A percentile compares a stretch with the other conserved stretches of the same genome.
These are phyloP conservation scores for Malaclemys terrapin DNA, from an alignment of 2,113 vertebrate genomes.

Conservation along the genomic window DNA sequence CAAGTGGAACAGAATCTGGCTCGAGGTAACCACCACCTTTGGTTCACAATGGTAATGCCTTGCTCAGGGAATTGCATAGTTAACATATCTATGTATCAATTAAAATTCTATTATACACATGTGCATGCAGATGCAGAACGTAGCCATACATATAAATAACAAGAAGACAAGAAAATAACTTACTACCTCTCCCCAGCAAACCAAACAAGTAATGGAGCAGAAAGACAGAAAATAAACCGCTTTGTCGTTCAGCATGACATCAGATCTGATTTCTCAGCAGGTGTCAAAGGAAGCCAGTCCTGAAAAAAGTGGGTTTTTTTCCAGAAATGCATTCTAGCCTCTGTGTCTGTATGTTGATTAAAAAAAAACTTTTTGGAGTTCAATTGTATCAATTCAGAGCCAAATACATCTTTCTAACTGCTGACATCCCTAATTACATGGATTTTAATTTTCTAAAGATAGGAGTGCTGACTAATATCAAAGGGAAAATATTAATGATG, in stretches of 20 bases:
- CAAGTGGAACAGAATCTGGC: not conserved
- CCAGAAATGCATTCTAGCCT: not conserved
- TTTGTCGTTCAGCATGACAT: constrained; percentile 31
- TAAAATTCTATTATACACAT: not conserved
- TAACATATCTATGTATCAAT: not conserved
- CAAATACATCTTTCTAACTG: not conserved
- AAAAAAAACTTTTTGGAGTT: too few species aligned
- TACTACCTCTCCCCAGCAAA: not conserved
- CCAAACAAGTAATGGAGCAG: constrained; percentile 12
- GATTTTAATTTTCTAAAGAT: not conserved
- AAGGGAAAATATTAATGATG: not conserved
- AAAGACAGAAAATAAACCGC: not conserved
- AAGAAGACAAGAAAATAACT: not conserved
- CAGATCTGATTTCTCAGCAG: not conserved
- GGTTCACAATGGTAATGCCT: not conserved
- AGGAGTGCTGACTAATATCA: not conserved
- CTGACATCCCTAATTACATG: not conserved
- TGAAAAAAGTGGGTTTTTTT: too few species aligned
- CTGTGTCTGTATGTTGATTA: not conserved
- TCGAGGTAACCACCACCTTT: not conserved
- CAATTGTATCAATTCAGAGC: not conserved
- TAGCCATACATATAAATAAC: not conserved
- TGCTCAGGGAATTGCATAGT: not conserved
- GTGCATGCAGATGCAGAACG: too few species aligned
- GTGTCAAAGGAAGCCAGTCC: not conserved